Evolutionary conservation across 2,797 vertebrate genomes (phyloP).

Genomic region (Siniperca undulata): DNA sequence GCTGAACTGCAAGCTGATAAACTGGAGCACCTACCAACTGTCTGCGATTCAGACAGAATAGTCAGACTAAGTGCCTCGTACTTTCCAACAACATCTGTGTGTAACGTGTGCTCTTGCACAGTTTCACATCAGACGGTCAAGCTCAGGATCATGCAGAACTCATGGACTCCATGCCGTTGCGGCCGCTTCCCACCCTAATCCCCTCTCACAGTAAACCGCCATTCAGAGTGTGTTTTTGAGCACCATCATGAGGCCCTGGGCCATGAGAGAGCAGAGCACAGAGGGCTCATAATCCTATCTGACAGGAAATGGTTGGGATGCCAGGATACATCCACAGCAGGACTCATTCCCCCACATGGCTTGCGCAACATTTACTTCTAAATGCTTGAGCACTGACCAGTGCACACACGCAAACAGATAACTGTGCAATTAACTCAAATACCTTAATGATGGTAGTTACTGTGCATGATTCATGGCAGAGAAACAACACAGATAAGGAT

Average conservation of each 20-base stretch:
- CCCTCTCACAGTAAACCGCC: constrained; percentile 88
- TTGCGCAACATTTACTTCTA: constrained; percentile 87
- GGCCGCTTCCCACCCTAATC: constrained; percentile 72
- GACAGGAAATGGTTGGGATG: constrained; percentile 98
- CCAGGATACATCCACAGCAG: constrained; percentile 95
- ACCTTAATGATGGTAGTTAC: constrained; percentile 77
- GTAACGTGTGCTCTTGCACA: constrained; percentile 30
- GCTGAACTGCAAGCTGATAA: no score
- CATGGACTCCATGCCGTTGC: constrained; percentile 44
- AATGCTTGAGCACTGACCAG: constrained; percentile 85
- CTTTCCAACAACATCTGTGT: constrained; percentile 55
- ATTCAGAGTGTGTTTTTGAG: constrained; percentile 90
- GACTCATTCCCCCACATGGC: constrained; percentile 90
- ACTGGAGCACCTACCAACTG: no score
- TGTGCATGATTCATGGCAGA: constrained; percentile 68
- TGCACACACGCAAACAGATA: constrained; percentile 28
- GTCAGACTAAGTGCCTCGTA: constrained; percentile 26
- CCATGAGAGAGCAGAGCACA: constrained; percentile 90
- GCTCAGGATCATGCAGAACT: constrained; percentile 47
- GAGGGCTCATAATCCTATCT: constrained; percentile 93
- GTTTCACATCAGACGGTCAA: constrained; percentile 42
- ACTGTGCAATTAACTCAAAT: constrained; percentile 84
- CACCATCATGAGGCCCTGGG: constrained; percentile 90
- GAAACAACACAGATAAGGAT: constrained; percentile 55
- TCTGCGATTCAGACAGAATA: background rate